Conservation (phyloP, 2,797 vertebrate species). For the Salarias fasciatus region DNA sequence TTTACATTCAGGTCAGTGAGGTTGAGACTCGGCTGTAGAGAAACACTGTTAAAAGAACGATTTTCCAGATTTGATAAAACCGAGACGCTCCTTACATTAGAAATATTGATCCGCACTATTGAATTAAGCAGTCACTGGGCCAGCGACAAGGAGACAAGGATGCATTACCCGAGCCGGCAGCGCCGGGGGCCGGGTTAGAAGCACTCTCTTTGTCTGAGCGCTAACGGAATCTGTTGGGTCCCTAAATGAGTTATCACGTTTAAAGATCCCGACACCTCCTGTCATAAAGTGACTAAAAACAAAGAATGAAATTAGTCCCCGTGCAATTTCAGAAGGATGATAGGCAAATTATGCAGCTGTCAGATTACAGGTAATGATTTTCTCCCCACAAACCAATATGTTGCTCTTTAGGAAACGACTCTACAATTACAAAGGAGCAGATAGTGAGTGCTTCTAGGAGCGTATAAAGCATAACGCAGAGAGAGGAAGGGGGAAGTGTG, state of each 20-base stretch:
- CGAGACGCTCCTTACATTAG: constrained; percentile 36
- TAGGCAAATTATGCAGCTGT: constrained; percentile 8
- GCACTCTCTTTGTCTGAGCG: background rate
- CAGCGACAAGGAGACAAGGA: constrained; percentile 24
- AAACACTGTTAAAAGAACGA: constrained; percentile 15
- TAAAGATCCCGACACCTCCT: background rate
- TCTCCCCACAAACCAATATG: constrained; percentile 26
- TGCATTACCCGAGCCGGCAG: constrained; percentile 3
- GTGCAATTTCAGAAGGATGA: constrained; percentile 10
- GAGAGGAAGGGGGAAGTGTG: constrained; percentile 22
- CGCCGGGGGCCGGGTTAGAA: background rate
- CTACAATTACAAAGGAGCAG: constrained; percentile 42
- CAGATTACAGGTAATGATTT: constrained; percentile 24
- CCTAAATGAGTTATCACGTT: constrained; percentile 9
- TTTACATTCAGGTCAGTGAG: constrained; percentile 8
- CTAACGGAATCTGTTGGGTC: background rate
- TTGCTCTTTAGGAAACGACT: constrained; percentile 39
- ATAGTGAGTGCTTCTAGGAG: constrained; percentile 44
- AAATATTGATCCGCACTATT: constrained; percentile 44
- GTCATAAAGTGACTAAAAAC: constrained; percentile 8
- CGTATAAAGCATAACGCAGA: constrained; percentile 25
- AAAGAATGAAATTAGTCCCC: constrained; percentile 15
- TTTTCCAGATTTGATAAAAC: constrained; percentile 38
- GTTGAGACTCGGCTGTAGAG: constrained; percentile 18
- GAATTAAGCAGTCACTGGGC: constrained; percentile 31